Conservation (phyloP, 2,113 vertebrate genomes). For the Malurus cyaneus region DNA sequence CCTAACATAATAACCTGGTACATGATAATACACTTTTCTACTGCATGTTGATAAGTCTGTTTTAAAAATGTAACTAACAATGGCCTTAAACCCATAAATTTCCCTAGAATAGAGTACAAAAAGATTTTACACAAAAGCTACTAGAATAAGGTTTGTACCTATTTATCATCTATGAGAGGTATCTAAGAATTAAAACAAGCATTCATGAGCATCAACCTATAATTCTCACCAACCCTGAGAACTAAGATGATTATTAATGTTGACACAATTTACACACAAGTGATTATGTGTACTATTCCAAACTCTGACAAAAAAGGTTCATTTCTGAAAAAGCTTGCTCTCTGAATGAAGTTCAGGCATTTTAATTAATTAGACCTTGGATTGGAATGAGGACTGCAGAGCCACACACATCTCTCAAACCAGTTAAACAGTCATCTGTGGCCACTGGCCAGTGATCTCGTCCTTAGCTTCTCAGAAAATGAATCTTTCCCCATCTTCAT, state of each 20-base stretch:
- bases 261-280: not conserved
- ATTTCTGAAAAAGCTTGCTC: not conserved
- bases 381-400: not conserved
- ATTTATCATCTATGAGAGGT: not conserved
- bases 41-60: not conserved
- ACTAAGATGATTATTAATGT: not conserved
- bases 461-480: not conserved
- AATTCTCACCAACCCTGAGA: not conserved
- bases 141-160: not conserved
- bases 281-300: not conserved
- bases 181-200: not conserved
- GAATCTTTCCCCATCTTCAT: not conserved
- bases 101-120: not conserved
- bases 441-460: not conserved
- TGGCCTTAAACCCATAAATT: not conserved
- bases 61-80: not conserved
- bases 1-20: not conserved
- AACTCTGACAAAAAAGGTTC: not conserved
- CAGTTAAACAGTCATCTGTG: not conserved
- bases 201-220: not conserved
- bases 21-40: not conserved
- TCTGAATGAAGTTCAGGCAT: not conserved
- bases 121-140: not conserved
- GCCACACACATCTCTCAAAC: not conserved
- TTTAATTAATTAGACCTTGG: not conserved